Percentiles rank a stretch among this genome's conserved stretches.
Evolutionary conservation across 64 coral and sea anemone genomes (phyloP).

Genomic region (Catalaphyllia jardinei): DNA sequence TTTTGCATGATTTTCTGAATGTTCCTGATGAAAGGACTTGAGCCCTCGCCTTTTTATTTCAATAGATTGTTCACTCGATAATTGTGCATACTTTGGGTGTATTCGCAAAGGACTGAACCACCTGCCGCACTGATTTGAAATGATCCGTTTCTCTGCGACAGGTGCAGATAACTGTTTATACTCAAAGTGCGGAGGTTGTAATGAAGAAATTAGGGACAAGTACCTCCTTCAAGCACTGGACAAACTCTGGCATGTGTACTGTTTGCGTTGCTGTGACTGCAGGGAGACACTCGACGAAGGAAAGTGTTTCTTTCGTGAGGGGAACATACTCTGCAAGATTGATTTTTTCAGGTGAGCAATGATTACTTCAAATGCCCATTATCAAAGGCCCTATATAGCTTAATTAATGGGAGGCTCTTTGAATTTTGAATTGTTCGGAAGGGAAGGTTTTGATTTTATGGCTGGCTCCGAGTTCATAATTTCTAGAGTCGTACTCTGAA

Average conservation of each 20-base stretch:
- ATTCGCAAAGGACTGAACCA: not conserved
- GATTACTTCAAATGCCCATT: not conserved
- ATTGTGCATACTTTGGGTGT: not conserved
- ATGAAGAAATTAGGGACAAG: conserved; percentile 25
- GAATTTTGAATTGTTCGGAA: too few species aligned
- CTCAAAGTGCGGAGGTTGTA: conserved; percentile 41
- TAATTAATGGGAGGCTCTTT: too few species aligned
- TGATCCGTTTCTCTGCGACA: not conserved
- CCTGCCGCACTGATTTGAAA: not conserved
- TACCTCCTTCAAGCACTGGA: conserved; percentile 15
- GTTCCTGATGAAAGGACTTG: too few species aligned
- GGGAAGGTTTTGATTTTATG: too few species aligned
- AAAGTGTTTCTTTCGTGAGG: conserved; percentile 47
- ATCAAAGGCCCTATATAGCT: not conserved
- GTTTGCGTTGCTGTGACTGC: conserved; percentile 44
- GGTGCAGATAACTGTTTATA: not conserved
- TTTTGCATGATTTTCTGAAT: too few species aligned
- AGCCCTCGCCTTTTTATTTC: too few species aligned
- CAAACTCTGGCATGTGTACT: conserved; percentile 44
- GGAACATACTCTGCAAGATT: conserved; percentile 27
- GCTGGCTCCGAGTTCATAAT: too few species aligned
- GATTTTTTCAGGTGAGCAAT: conserved; percentile 49
- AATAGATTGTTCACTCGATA: too few species aligned
- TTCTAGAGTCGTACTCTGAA: too few species aligned
- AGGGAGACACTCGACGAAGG: conserved; percentile 37